Percentiles rank a stretch among this genome's conserved stretches.
Evolutionary conservation across 2,797 vertebrate genomes (phyloP).

Genomic region (Knipowitschia caucasica): DNA sequence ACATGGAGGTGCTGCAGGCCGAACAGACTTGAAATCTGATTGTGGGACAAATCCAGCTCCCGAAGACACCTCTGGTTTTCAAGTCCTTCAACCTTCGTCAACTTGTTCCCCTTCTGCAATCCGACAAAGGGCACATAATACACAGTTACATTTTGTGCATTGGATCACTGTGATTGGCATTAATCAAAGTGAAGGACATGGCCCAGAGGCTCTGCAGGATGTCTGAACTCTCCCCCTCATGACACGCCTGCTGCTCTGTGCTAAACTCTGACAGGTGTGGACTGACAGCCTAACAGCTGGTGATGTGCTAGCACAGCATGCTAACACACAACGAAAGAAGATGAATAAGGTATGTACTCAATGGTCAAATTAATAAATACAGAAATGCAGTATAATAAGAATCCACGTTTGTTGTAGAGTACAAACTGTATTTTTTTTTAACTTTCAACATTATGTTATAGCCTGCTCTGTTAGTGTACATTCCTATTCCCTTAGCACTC

Average conservation of each 20-base stretch:
- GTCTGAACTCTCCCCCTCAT: slow-evolving; percentile 44
- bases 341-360: slow-evolving; percentile 7
- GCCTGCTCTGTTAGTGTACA: background rate
- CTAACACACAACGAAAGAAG: slow-evolving; percentile 43
- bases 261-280: slow-evolving; percentile 55
- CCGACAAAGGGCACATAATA: slow-evolving; percentile 18
- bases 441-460: background rate
- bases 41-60: slow-evolving; percentile 83
- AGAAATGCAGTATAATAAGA: too few relatives aligned
- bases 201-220: slow-evolving; percentile 27
- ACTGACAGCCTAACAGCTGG: slow-evolving; percentile 73
- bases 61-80: slow-evolving; percentile 75
- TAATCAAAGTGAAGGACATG: slow-evolving; percentile 52
- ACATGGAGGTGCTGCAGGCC: slow-evolving; percentile 82
- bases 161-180: slow-evolving; percentile 19
- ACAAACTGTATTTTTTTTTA: too few relatives aligned
- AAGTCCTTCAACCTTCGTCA: slow-evolving; percentile 79
- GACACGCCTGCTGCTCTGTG: slow-evolving; percentile 46
- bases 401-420: too few relatives aligned
- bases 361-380: too few relatives aligned
- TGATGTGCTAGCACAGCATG: slow-evolving; percentile 48
- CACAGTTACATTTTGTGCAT: slow-evolving; percentile 12
- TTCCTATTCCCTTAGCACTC: slow-evolving; percentile 4
- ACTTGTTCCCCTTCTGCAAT: slow-evolving; percentile 82
- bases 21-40: slow-evolving; percentile 80